These are phyloP conservation scores for Pangasius macronema DNA, from an alignment of 2,797 vertebrate genomes.

Conservation along the genomic window DNA sequence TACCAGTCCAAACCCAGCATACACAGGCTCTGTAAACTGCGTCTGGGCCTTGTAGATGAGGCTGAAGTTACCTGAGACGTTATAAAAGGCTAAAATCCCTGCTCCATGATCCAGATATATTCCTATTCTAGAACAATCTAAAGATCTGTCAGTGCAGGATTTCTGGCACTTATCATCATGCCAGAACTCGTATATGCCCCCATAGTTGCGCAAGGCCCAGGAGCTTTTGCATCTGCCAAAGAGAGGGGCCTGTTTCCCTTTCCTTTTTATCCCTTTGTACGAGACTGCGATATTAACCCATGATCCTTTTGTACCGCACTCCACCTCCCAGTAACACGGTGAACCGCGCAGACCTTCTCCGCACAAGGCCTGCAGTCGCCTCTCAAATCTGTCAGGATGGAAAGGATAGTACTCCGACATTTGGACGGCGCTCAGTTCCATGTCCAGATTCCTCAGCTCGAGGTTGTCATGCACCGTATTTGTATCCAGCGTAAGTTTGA, in stretches of 20 bases:
- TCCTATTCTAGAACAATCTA: conserved; percentile 41
- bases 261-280: conserved; percentile 40
- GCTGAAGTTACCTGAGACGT: conserved; percentile 40
- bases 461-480: conserved; percentile 45
- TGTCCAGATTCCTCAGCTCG: neutral
- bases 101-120: conserved; percentile 49
- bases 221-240: conserved; percentile 50
- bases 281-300: conserved; percentile 53
- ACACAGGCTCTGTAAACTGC: conserved; percentile 48
- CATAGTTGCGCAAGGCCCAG: conserved; percentile 46
- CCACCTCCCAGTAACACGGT: conserved; percentile 51
- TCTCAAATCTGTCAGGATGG: conserved; percentile 40
- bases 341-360: conserved; percentile 44
- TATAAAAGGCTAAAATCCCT: conserved; percentile 52
- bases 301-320: conserved; percentile 26
- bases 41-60: conserved; percentile 41
- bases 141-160: neutral
- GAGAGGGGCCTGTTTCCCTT: conserved; percentile 36
- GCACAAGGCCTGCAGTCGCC: conserved; percentile 46
- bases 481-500: conserved; percentile 48
- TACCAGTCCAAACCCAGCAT: conserved; percentile 47
- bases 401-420: conserved; percentile 4
- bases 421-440: conserved; percentile 24
- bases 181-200: conserved; percentile 24
- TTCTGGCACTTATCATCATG: conserved; percentile 39